Percentiles rank a stretch among this genome's conserved stretches.
Evolutionary conservation across 2,113 vertebrate species (phyloP).

Genomic region (Scomber colias): DNA sequence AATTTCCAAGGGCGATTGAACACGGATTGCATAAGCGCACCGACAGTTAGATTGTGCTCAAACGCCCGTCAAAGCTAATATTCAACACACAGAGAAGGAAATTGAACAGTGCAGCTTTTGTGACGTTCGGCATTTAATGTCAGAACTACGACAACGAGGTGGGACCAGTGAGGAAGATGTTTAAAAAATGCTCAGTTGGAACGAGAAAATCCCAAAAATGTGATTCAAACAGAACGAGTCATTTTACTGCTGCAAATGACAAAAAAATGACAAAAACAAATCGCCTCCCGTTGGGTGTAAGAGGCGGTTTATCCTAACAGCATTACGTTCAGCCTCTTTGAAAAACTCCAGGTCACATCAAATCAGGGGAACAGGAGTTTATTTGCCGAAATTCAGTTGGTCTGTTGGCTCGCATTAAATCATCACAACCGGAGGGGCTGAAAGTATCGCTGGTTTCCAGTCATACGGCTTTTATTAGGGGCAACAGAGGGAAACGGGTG

Average conservation of each 20-base stretch:
- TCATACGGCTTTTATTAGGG: constrained; percentile 69
- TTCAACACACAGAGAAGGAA: too few relatives aligned
- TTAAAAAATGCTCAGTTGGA: too few relatives aligned
- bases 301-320: constrained; percentile 37
- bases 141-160: too few relatives aligned
- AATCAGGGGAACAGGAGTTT: constrained; percentile 44
- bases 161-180: too few relatives aligned
- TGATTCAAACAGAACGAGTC: constrained; percentile 8
- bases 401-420: constrained; percentile 57
- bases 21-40: too few relatives aligned
- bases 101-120: too few relatives aligned
- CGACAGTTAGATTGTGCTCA: too few relatives aligned
- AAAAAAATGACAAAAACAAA: neutral
- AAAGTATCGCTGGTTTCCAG: constrained; percentile 45
- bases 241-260: constrained; percentile 16
- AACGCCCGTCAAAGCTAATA: too few relatives aligned
- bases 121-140: too few relatives aligned
- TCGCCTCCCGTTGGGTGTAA: neutral
- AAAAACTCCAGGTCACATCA: constrained; percentile 41
- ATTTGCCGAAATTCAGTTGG: constrained; percentile 39
- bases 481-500: constrained; percentile 10
- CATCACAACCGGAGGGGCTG: constrained; percentile 42
- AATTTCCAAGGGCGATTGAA: too few relatives aligned
- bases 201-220: neutral
- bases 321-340: constrained; percentile 16